A percentile compares a stretch with the other conserved stretches of the same genome.
Conservation (phyloP, 2,888 invertebrate species). For the Drosophila siamana region DNA sequence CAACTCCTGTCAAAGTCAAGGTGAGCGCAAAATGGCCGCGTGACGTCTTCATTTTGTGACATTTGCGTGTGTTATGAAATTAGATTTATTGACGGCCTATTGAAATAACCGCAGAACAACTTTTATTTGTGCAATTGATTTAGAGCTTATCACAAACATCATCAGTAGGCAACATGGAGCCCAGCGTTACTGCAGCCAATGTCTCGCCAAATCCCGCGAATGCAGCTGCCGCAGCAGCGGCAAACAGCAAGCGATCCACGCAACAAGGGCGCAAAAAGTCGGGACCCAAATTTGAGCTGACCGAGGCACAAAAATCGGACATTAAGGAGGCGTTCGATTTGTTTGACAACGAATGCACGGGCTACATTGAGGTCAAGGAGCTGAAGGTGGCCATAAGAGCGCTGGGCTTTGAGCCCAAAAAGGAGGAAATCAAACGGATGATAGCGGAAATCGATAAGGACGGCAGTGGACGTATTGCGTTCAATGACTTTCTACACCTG, state of each 20-base stretch:
- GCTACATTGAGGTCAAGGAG: conserved; percentile 96
- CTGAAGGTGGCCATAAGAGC: conserved; percentile 98
- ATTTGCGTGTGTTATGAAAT: conserved; percentile 72
- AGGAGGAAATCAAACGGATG: conserved; percentile 98
- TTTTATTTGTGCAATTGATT: conserved; percentile 41
- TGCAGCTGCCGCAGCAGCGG: conserved; percentile 16
- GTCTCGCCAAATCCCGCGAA: conserved; percentile 18
- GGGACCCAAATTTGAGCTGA: conserved; percentile 92
- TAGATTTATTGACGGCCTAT: conserved; percentile 47
- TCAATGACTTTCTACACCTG: conserved; percentile 93
- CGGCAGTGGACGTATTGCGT: conserved; percentile 93
- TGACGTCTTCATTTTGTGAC: conserved; percentile 54
- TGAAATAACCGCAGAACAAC: conserved; percentile 16
- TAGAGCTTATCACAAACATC: conserved; percentile 25
- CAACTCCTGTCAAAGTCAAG: conserved; percentile 62
- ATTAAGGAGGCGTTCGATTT: conserved; percentile 98
- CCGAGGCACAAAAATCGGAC: conserved; percentile 95
- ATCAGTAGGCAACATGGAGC: conserved; percentile 56
- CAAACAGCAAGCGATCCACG: conserved; percentile 54
- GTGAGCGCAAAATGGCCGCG: conserved; percentile 48
- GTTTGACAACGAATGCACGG: conserved; percentile 95
- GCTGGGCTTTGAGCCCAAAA: conserved; percentile 98
- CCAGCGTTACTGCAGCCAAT: conserved; percentile 49
- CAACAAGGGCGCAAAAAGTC: conserved; percentile 88
- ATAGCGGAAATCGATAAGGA: conserved; percentile 95